Conservation (phyloP, 2,888 invertebrate genomes). For the Drosophila mettleri region DNA sequence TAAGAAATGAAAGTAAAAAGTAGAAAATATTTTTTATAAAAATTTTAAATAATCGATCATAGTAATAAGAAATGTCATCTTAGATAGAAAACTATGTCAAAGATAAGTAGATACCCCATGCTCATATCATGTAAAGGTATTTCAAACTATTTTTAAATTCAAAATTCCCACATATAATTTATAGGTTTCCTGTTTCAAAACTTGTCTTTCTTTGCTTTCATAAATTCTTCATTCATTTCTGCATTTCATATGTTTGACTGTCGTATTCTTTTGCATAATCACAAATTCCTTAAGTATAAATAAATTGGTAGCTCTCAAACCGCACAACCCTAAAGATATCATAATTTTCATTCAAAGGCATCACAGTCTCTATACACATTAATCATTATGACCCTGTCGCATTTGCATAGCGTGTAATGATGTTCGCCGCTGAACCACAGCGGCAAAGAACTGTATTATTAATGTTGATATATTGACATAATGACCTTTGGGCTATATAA, state of each 20-base stretch:
- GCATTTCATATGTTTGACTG: slow-evolving; percentile 10
- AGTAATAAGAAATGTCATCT: too few species aligned
- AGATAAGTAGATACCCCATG: neutral
- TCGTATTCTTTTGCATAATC: slow-evolving; percentile 7
- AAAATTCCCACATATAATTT: slow-evolving; percentile 1
- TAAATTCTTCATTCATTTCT: neutral
- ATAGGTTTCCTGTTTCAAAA: slow-evolving; percentile 1
- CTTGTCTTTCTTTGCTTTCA: neutral
- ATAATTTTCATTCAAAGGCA: slow-evolving; percentile 8
- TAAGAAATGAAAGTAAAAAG: neutral
- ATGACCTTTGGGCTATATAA: slow-evolving; percentile 75
- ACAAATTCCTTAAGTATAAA: neutral
- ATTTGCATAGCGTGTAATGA: slow-evolving; percentile 33
- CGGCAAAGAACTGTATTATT: slow-evolving; percentile 20
- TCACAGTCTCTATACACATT: slow-evolving; percentile 10
- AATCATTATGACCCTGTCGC: slow-evolving; percentile 52
- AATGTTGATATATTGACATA: slow-evolving; percentile 67
- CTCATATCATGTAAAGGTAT: neutral
- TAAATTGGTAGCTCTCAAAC: neutral
- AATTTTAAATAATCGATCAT: too few species aligned
- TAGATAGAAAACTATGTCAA: neutral
- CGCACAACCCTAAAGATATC: neutral
- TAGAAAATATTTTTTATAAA: too few species aligned
- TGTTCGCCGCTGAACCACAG: slow-evolving; percentile 32
- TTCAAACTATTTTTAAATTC: slow-evolving; percentile 4